These are phyloP conservation scores for Macrosiphum euphorbiae DNA, from an alignment of 2,888 invertebrate genomes.

Conservation along the genomic window DNA sequence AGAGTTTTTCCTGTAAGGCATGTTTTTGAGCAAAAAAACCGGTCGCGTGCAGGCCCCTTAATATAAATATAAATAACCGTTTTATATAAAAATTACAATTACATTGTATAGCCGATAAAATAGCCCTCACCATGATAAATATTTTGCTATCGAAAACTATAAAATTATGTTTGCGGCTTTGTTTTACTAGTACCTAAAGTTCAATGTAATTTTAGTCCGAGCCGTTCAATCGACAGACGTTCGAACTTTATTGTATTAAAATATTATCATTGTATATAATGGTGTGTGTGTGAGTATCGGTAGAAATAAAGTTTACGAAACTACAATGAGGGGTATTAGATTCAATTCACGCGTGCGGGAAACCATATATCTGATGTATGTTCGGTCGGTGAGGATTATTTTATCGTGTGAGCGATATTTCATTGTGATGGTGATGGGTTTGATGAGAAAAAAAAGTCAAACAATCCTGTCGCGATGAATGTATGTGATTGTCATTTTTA, in stretches of 20 bases:
- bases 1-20: no score
- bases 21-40: no score
- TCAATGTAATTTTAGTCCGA: background rate
- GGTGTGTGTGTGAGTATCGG: background rate
- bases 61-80: background rate
- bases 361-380: background rate
- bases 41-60: no score
- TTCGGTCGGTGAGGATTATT: background rate
- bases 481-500: background rate
- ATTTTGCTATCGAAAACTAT: background rate
- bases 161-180: background rate
- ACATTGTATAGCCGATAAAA: background rate
- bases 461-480: background rate
- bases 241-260: background rate
- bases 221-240: background rate
- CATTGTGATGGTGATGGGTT: background rate
- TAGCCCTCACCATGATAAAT: background rate
- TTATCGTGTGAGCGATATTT: background rate
- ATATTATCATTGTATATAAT: background rate
- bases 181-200: background rate
- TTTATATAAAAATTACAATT: background rate
- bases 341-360: background rate
- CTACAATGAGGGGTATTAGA: background rate
- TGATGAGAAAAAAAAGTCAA: background rate
- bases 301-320: background rate